A percentile compares a stretch with the other conserved stretches of the same genome.
These are phyloP conservation scores for Ephialtes manifestator DNA, from an alignment of 2,888 invertebrate species.

Conservation along the genomic window DNA sequence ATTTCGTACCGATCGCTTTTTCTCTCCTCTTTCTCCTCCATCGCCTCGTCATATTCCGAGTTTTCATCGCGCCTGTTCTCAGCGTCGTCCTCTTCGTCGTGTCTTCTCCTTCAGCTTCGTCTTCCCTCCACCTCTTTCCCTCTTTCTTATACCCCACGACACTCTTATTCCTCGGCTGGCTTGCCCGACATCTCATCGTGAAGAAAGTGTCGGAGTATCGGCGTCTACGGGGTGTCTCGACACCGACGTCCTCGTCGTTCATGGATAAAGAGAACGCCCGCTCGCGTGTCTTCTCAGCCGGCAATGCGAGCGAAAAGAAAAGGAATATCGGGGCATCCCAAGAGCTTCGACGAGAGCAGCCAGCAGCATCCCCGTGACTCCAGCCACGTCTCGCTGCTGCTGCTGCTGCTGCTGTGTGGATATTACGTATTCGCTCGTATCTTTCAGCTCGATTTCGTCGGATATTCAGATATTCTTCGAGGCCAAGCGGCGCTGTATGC, in stretches of 20 bases:
- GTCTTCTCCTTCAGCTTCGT: constrained; percentile 24
- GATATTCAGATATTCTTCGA: constrained; percentile 74
- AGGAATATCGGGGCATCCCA: constrained; percentile 25
- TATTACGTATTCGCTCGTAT: constrained; percentile 80
- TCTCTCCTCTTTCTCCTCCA: constrained; percentile 26
- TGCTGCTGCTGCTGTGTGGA: constrained; percentile 66
- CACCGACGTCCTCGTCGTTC: constrained; percentile 16
- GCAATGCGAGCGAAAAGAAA: constrained; percentile 21
- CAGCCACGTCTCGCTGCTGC: constrained; percentile 1
- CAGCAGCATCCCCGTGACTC: not conserved
- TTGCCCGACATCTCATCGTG: not conserved
- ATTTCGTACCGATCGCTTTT: constrained; percentile 60
- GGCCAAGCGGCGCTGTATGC: constrained; percentile 1
- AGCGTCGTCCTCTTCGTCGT: constrained; percentile 11
- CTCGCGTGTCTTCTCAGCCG: constrained; percentile 24
- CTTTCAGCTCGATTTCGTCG: constrained; percentile 82
- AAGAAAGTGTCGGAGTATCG: constrained; percentile 17
- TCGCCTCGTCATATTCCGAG: constrained; percentile 13
- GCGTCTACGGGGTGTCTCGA: constrained; percentile 66
- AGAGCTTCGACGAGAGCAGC: constrained; percentile 10
- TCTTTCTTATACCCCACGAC: not conserved
- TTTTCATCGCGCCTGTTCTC: constrained; percentile 7
- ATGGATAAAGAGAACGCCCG: constrained; percentile 27
- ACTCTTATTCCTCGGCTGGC: constrained; percentile 40
- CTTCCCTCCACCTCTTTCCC: not conserved